Evolutionary conservation across 2,888 invertebrate genomes (phyloP).

Genomic region (Rapana venosa): DNA sequence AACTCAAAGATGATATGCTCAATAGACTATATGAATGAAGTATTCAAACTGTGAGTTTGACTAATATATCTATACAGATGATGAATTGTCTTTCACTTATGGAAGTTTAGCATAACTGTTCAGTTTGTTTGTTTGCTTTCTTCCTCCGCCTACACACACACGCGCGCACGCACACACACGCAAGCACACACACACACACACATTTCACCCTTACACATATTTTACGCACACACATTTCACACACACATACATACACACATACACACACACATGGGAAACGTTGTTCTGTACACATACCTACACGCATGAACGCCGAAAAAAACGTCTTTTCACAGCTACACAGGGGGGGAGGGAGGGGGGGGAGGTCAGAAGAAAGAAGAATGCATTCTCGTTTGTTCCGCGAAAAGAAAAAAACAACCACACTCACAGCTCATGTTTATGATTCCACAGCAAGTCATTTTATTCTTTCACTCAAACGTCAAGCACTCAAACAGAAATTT

Average conservation of each 20-base stretch:
- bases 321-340: no score
- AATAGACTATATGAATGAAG: neutral
- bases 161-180: neutral
- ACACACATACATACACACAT: constrained; percentile 12
- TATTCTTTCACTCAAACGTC: no score
- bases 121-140: neutral
- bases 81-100: neutral
- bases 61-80: neutral
- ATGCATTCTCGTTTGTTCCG: neutral
- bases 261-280: no score
- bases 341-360: no score
- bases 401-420: neutral
- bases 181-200: neutral
- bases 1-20: neutral
- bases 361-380: neutral
- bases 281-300: no score
- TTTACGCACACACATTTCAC: neutral
- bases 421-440: neutral
- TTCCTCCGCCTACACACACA: neutral
- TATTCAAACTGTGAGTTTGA: neutral
- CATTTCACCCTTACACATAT: neutral
- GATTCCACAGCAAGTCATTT: no score
- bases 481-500: no score
- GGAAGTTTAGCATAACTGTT: neutral
- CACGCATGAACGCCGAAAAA: neutral